Percentiles rank a stretch among this genome's conserved stretches.
Conservation (phyloP, 2,888 invertebrate species). For the Oxytorus armatus region DNA sequence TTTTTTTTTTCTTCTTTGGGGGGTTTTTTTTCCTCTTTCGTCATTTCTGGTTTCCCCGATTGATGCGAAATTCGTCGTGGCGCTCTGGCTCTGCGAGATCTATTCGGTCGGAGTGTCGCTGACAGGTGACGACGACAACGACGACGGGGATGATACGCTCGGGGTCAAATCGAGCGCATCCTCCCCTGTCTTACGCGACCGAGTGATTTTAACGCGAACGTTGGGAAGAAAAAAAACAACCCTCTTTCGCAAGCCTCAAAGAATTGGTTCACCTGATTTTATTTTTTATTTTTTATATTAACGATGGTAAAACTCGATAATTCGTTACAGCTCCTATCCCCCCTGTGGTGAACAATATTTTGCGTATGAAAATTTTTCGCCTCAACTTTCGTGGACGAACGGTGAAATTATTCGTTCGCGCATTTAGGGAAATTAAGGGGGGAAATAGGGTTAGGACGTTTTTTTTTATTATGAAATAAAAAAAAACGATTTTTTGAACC, state of each 20-base stretch:
- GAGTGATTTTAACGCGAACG: slow-evolving; percentile 62
- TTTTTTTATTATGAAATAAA: too few species aligned
- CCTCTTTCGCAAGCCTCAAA: neutral
- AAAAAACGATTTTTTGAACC: too few species aligned
- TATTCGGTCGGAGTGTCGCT: slow-evolving; percentile 68
- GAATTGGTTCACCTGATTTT: slow-evolving; percentile 19
- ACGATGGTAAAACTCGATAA: neutral
- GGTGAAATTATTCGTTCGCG: too few species aligned
- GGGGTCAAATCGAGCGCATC: slow-evolving; percentile 71
- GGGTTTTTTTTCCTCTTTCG: slow-evolving; percentile 42
- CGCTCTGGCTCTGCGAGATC: slow-evolving; percentile 15
- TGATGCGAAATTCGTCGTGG: slow-evolving; percentile 62
- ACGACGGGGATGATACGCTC: slow-evolving; percentile 68
- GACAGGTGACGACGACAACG: slow-evolving; percentile 69
- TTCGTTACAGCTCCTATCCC: too few species aligned
- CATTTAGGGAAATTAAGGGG: too few species aligned
- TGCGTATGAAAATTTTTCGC: neutral
- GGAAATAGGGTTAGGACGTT: too few species aligned
- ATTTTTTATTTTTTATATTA: slow-evolving; percentile 6
- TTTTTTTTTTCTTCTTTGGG: slow-evolving; percentile 61
- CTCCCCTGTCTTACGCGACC: slow-evolving; percentile 32
- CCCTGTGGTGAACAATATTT: neutral
- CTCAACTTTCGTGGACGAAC: too few species aligned
- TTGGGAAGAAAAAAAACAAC: slow-evolving; percentile 32
- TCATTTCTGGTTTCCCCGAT: slow-evolving; percentile 40